Base-by-base conservation (phyloP, 2,888 invertebrate species). In the Thera britannica region DNA sequence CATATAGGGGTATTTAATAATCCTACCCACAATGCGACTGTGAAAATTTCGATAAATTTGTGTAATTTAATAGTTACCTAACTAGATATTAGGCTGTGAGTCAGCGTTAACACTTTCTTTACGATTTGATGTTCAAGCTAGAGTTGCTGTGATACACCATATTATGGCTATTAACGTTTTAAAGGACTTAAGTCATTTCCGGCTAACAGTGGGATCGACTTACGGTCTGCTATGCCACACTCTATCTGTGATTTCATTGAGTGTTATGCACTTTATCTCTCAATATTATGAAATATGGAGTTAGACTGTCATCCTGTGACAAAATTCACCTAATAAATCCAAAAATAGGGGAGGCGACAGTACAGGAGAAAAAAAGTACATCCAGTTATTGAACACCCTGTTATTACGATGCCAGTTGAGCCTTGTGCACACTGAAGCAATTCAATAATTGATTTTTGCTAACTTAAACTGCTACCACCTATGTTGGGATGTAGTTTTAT, bases 91-190 rank as follows among this genome's bases (percentile, higher is more conserved):
- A 93, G 91, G 92, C 92, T 93, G 92, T 90, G 90, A 90, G 81
- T 88, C 92, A 90, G 90, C 90, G 79, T 88, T 82, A 84, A 89
- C 88, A 89, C 87, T 86, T 89, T 90, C 89, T 90, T 89, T 86
- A 90, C 89, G 88, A 89, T 87, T 88, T 87, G 84, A 90, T 88
- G 88, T 88, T 90, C 92, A 93, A 85, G 92, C 93, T 93, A 93
- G 92, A 93, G 92, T 92, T 92, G 89, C 92, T 93, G 93, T 92
- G 92, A 93, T 92, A 93, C 91, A 90, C 86, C 87, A 87, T 66
- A 63, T 88, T 88, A 87, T 90, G 92, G 89, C 93, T 89, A 41
- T 89, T 86, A 89, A 88, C 85, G 78, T 80, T 87, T 85, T 89
- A 87, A 82, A 84, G 83, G 8, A 46, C 44, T 46, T 89, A 88